Evolutionary conservation across 2,888 invertebrate genomes (phyloP).

Genomic region (Unio pictorum): DNA sequence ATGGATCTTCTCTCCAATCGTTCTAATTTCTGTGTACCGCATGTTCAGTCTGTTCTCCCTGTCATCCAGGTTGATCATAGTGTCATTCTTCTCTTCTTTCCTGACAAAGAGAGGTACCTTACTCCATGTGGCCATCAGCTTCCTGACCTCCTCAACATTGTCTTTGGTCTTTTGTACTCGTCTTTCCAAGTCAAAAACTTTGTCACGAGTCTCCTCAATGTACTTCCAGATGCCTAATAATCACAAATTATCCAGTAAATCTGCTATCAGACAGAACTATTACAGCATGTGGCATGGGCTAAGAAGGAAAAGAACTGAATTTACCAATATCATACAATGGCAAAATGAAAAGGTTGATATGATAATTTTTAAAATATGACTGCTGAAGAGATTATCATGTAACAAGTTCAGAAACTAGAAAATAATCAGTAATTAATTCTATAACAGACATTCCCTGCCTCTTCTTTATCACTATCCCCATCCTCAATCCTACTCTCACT

Average conservation of each 20-base stretch:
- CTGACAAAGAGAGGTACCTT: constrained; percentile 88
- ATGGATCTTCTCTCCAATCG: constrained; percentile 82
- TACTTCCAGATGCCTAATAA: constrained; percentile 83
- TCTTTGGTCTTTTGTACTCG: constrained; percentile 86
- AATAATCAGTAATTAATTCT: no score
- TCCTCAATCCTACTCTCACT: no score
- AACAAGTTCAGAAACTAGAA: no score
- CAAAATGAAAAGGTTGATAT: no score
- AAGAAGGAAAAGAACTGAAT: no score
- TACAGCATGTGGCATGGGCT: no score
- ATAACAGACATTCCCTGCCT: no score
- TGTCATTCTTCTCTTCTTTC: constrained; percentile 87
- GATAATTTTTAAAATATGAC: no score
- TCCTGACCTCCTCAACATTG: constrained; percentile 85
- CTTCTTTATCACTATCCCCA: no score
- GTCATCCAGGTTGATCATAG: constrained; percentile 86
- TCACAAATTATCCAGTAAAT: background rate
- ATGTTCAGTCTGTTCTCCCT: constrained; percentile 82
- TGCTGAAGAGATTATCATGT: no score
- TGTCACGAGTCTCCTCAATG: constrained; percentile 82
- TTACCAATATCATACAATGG: no score
- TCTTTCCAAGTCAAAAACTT: constrained; percentile 85
- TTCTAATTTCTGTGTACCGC: constrained; percentile 83
- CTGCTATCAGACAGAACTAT: no score
- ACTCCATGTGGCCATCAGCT: constrained; percentile 85